Base-by-base conservation (phyloP, 2,888 invertebrate species). In the Eupithecia vulgata region DNA sequence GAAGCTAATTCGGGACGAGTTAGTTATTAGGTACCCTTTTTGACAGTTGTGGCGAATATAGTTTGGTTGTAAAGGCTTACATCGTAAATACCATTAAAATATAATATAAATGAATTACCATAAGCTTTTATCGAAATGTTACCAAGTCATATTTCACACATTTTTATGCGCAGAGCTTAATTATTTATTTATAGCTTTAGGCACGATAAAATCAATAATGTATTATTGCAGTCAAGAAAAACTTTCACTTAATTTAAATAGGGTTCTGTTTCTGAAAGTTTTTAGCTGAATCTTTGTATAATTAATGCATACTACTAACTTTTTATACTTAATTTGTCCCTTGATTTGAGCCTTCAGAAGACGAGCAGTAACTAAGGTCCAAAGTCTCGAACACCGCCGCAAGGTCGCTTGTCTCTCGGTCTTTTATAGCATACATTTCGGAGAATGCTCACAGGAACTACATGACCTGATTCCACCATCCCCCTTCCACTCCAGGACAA, bases 131-230 rank as follows among this genome's bases (percentile, higher is more conserved):
- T 34, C 61, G 61, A 61, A 61, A 34, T 17, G 34, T 61, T 52
- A 25, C 12, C 57, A 57, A 57, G 35, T n/a, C n/a, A 64, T 64
- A 64, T 35, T 64, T 64, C 37, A 64, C 62, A 37, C 62, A 37
- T 64, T 64, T 57, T 64, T 64, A 64, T 64, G 30, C n/a, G 35
- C 37, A n/a, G 37, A n/a, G 37, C 21, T 64, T 64, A 64, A 66
- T 66, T 45, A 66, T 40, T 40, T 66, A 66, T 66, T 40, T 40
- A 40, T 45, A 45, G 42, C 66, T 42, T 45, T 21, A 13, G 42
- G 66, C 25, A 10, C 25, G 21, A 66, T 66, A 64, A 64, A 35
- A 64, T 34, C 62, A 64, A 64, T 64, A 64, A 64, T 37, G n/a
- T 64, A 64, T 64, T 64, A n/a, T 35, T 10, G 1, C 8, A 12